Percentiles rank a stretch among this genome's conserved stretches.
Conservation (phyloP, 2,797 vertebrate species). For the Pangasius larnaudii region DNA sequence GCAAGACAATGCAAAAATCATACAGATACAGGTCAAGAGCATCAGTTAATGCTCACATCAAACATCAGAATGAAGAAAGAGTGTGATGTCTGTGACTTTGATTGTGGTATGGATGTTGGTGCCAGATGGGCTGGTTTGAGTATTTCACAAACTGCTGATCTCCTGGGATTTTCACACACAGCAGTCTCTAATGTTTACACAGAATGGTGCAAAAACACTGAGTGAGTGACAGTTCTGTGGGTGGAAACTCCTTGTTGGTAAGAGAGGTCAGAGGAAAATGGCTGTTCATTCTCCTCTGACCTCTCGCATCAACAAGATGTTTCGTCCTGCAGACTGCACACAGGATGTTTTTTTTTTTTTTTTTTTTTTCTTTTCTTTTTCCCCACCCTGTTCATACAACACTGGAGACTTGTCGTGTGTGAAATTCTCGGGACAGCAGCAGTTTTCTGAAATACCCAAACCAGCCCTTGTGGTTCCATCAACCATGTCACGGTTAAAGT, state of each 20-base stretch:
- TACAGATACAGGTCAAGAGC: not conserved
- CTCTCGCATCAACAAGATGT: not conserved
- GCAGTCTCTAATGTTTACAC: not conserved
- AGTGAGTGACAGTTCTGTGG: not conserved
- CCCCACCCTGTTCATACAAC: not conserved
- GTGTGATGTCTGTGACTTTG: not conserved
- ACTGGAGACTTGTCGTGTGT: not conserved
- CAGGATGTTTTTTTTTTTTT: not conserved
- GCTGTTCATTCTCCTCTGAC: too few relatives aligned
- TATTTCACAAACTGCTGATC: not conserved
- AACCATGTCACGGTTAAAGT: not conserved
- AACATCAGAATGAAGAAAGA: not conserved
- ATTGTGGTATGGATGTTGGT: not conserved
- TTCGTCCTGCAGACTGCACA: not conserved
- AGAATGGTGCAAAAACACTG: not conserved
- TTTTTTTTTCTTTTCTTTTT: too few relatives aligned
- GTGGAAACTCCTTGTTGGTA: not conserved
- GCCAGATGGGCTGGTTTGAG: not conserved
- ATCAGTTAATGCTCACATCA: not conserved
- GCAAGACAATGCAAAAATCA: not conserved
- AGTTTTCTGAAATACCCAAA: not conserved
- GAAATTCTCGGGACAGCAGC: not conserved
- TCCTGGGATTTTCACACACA: not conserved
- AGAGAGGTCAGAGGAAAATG: not conserved
- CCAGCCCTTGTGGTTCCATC: not conserved